Evolutionary conservation across 1,140 invertebrate genomes (phyloP).

Genomic region (Ooceraea biroi): DNA sequence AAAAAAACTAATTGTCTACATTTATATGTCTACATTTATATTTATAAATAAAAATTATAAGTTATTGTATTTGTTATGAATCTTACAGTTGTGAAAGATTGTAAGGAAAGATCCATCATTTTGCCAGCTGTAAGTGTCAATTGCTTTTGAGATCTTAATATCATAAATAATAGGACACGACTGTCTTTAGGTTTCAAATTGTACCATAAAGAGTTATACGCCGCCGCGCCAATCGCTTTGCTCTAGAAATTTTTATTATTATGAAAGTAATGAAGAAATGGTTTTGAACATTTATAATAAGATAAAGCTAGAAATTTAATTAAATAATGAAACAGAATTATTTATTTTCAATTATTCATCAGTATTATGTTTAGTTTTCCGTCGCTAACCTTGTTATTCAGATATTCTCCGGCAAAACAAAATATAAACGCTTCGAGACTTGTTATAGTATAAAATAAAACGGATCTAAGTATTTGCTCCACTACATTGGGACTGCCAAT

Average conservation of each 20-base stretch:
- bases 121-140: conserved; percentile 61
- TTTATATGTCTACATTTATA: not conserved
- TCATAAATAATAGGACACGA: conserved; percentile 53
- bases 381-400: conserved; percentile 44
- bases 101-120: conserved; percentile 57
- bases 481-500: conserved; percentile 2
- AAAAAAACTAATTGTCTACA: no score
- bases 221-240: conserved; percentile 25
- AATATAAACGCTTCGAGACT: conserved; percentile 68
- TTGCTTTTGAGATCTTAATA: conserved; percentile 60
- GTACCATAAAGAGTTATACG: conserved; percentile 61
- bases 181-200: conserved; percentile 47
- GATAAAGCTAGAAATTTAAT: not conserved
- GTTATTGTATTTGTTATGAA: not conserved
- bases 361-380: not conserved
- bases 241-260: no score
- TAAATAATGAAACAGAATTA: no score
- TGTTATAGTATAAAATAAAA: conserved; percentile 47
- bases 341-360: conserved; percentile 9
- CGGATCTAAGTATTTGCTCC: conserved; percentile 21
- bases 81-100: conserved; percentile 66
- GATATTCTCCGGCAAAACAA: conserved; percentile 69
- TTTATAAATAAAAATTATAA: not conserved
- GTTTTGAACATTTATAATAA: not conserved
- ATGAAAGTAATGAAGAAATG: not conserved